Evolutionary conservation across 2,797 vertebrate genomes (phyloP).

Genomic region (Channallabes apus): DNA sequence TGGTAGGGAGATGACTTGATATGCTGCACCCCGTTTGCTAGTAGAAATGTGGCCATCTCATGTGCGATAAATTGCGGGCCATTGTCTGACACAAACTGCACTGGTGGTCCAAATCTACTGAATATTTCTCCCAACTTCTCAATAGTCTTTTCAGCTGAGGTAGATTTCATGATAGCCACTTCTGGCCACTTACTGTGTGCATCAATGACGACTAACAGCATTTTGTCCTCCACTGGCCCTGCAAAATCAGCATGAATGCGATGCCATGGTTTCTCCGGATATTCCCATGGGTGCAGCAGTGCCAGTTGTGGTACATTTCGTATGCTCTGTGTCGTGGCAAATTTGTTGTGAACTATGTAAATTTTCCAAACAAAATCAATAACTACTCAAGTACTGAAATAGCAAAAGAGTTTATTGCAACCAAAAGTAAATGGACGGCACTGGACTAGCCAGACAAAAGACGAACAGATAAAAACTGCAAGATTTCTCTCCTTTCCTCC

Average conservation of each 20-base stretch:
- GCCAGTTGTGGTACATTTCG: background rate
- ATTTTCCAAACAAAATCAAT: too few relatives aligned
- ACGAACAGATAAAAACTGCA: too few relatives aligned
- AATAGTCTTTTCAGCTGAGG: slow-evolving; percentile 19
- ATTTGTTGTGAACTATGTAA: too few relatives aligned
- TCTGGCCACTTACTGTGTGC: slow-evolving; percentile 23
- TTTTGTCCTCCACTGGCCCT: background rate
- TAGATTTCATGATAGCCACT: slow-evolving; percentile 23
- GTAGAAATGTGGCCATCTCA: background rate
- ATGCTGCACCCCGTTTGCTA: background rate
- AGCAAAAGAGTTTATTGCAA: too few relatives aligned
- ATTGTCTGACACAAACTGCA: background rate
- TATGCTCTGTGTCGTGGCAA: too few relatives aligned
- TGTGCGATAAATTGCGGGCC: slow-evolving; percentile 7
- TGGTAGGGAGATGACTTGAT: background rate
- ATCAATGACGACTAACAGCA: slow-evolving; percentile 13
- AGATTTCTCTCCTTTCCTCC: too few relatives aligned
- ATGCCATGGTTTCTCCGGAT: slow-evolving; percentile 5
- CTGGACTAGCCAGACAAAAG: too few relatives aligned
- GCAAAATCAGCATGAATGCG: background rate
- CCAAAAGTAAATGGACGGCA: too few relatives aligned
- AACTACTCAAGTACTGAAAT: too few relatives aligned
- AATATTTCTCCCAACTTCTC: slow-evolving; percentile 17
- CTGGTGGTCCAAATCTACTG: slow-evolving; percentile 1
- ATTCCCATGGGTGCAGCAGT: background rate